Percentiles rank a stretch among this genome's conserved stretches.
phyloP scores from a whole-genome alignment of 2,888 invertebrate species.

The Apoderus coryli region DNA sequence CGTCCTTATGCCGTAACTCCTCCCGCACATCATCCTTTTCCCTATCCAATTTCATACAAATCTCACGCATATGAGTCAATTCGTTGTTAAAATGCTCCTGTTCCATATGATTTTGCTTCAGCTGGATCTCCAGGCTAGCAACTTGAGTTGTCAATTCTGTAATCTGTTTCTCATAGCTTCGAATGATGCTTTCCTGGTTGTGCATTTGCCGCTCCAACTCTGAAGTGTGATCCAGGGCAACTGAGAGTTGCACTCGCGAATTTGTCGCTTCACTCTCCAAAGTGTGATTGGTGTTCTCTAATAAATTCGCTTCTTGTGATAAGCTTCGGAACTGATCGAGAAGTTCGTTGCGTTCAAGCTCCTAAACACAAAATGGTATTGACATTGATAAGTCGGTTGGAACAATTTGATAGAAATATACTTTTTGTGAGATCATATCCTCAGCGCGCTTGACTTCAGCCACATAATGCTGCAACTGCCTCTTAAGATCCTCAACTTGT shows the following conservation, averaged over 20 bases:
- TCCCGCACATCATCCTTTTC: constrained; percentile 48
- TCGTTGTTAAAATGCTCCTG: constrained; percentile 46
- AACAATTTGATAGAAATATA: constrained; percentile 20
- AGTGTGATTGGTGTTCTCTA: constrained; percentile 68
- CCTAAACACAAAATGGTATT: constrained; percentile 40
- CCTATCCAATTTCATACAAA: constrained; percentile 48
- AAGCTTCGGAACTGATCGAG: constrained; percentile 65
- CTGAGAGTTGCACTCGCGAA: constrained; percentile 40
- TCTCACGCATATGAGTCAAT: constrained; percentile 40
- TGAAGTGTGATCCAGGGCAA: constrained; percentile 43
- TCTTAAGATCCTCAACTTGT: constrained; percentile 59
- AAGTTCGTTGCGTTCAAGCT: constrained; percentile 66
- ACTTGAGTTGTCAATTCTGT: constrained; percentile 38
- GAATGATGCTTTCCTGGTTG: constrained; percentile 37
- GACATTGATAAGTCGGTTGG: too few species aligned
- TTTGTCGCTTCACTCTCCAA: constrained; percentile 64
- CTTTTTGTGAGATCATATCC: constrained; percentile 56
- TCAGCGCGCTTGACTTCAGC: constrained; percentile 67
- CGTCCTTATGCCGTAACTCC: constrained; percentile 36
- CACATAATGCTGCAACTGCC: constrained; percentile 68
- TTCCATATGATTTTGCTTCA: constrained; percentile 43
- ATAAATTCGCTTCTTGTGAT: constrained; percentile 58
- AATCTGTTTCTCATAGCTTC: constrained; percentile 43
- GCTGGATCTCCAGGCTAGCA: constrained; percentile 48
- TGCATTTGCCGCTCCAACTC: constrained; percentile 49